Base-by-base conservation (phyloP, 1,140 invertebrate genomes). In the Arion vulgaris region DNA sequence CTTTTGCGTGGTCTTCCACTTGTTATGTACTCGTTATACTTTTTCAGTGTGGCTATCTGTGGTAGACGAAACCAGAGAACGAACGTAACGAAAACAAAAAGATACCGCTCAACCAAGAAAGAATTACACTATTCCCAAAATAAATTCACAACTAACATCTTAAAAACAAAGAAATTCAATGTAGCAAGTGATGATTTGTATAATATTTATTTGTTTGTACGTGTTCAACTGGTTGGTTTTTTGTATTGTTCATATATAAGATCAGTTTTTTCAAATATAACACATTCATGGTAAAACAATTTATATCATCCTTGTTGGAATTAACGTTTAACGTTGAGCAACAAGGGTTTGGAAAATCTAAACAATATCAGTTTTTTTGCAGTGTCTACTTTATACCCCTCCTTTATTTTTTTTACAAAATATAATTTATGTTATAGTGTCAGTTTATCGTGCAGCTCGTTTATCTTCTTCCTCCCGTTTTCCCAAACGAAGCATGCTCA, bases 401-500 rank as follows among this genome's bases (percentile, higher is more conserved):
- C n/a, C n/a, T n/a, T n/a, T n/a, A n/a, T n/a, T 23, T 57, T 57
- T 57, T 57, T 28, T 23, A 7, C 7, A 34, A 15, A 66, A 7
- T 7, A 32, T 66, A 23, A 5, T 57, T 4, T 57, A n/a, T 57
- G 84, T 72, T 51, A 83, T 80, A 85, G 80, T 74, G 80, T 74
- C 41, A 84, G 76, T 79, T 86, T 86, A 62, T 85, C 86, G 28
- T 87, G 78, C 28, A 69, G 75, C 23, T 80, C 85, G n/a, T n/a
- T 80, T n/a, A n/a, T n/a, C n/a, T n/a, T n/a, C n/a, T n/a, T n/a
- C n/a, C n/a, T 85, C n/a, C 51, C 87, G 81, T 32, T 84, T 84
- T 41, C 86, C 86, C 36, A 87, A 76, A 49, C 86, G 66, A 34
- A 87, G 81, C 86, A 87, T 87, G 36, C 78, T 80, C 74, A 87